Evolutionary conservation across 2,888 invertebrate genomes (phyloP), one percentile per base, ranked within the genome.

Genomic region (Eupithecia subumbrata): DNA sequence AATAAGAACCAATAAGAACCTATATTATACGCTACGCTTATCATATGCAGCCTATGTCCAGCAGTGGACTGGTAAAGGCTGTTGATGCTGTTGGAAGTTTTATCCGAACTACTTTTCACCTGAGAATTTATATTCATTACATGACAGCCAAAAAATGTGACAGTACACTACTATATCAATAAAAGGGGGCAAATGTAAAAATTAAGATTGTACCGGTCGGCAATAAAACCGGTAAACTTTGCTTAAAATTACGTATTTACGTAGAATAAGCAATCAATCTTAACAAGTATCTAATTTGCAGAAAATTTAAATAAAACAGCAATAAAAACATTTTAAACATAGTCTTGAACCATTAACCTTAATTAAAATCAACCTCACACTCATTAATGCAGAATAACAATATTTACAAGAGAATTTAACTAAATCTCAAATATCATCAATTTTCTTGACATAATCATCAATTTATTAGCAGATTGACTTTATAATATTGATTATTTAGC

Each of bases 391-490:
- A 67, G 5, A 67, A 40, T 67, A n/a, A 43, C 40, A 71, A 76
- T 64, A 30, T 34, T 30, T 64, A 73, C 69, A 75, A 48, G 34
- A 74, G 56, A 64, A 25, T 34, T 34, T 72, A 74, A 72, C 16
- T 67, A 72, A 69, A 72, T 63, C 30, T 56, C 71, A 48, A 68
- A 67, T 71, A 74, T 66, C 72, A 81, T 78, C 69, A 79, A 79
- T 78, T 78, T 75, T 76, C 72, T 72, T 66, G 80, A 77, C 79
- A 80, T 79, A 81, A 81, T 80, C 81, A 80, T 78, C 77, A 77
- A 80, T 81, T 80, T 81, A 80, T 79, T 79, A 77, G 75, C 52
- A 71, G 74, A 80, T 81, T 73, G 78, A 72, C 78, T 76, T 69
- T 77, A 77, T 73, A 80, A 78, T 78, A 75, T 72, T 71, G 76